Evolutionary conservation across 1,140 invertebrate genomes (phyloP), one percentile per base, ranked within the genome.

Genomic region (Micrasema longulum): DNA sequence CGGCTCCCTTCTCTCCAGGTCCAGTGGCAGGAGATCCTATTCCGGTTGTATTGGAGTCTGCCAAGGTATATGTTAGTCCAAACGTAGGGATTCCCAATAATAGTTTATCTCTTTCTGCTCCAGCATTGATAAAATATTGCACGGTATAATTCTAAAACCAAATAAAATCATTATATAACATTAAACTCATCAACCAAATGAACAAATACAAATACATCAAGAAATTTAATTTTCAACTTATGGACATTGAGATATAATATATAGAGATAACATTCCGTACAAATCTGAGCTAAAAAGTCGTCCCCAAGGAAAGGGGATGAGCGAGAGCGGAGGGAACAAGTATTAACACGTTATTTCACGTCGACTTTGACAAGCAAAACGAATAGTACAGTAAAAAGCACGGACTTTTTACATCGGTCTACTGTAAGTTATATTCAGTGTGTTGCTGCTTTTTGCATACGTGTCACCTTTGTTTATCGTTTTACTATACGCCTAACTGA

Each of bases 61-160:
- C 16, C 20, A 48, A 18, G 0, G 94, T 96, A 79, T 93, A 97
- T 0, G 94, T 95, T 22, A 95, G 87, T 11, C 96, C 96, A 79
- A 98, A 99, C 1, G 96, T 97, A 1, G 97, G 96, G 47, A 98
- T 95, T 53, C 96, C 97, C 6, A 98, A 80, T 0, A 98, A 92
- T 26, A 98, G 79, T 84, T 97, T 97, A 35, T 91, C 87, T 0
- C 88, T 80, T 73, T 93, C 90, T 0, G 94, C 95, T 9, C 95
- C 95, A 77, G 90, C 87, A 77, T 94, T 89, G 43, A 96, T 78
- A 76, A 96, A 95, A 81, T 95, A 92, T 77, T 94, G 91, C 12
- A 98, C 91, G 0, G 94, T 95, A 80, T 94, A 93, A 81, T 97
- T 94, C 93, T 95, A 77, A 20, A 81, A 80, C 36, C 12, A 55